Base-by-base conservation (phyloP, 2,797 vertebrate species). In the Sebastes aleutianus region DNA sequence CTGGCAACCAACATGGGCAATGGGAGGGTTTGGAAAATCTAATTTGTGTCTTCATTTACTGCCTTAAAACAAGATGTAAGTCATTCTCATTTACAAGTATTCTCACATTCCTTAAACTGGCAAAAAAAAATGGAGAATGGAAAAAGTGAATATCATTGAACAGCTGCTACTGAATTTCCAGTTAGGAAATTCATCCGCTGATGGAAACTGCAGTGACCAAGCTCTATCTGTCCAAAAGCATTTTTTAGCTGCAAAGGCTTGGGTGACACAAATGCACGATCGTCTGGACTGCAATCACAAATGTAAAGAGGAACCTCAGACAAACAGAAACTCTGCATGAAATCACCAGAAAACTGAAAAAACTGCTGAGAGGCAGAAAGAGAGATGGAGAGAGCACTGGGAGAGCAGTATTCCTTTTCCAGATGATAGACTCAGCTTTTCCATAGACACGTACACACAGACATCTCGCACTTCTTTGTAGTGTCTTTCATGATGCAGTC, bases 371-470 rank as follows among this genome's bases (percentile, higher is more conserved):
- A 81, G 72, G 67, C 76, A 82, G 74, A 89, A 85, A 85, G 83
- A 76, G 70, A 84, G 77, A 78, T 50, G 69, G 82, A 79, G 85
- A 36, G 74, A 78, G 78, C 43, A 26, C 22, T 67, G 66, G 65
- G 82, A 85, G 65, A 81, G 88, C 62, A 78, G 85, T 89, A 94
- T 93, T 92, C 87, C 75, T 94, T 93, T 91, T 90, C 87, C 92
- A 95, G 93, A 95, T 86, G 88, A 92, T 78, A 69, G 61, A 39
- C 83, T 94, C 89, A 95, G 81, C 80, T 93, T 95, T 95, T 94
- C 94, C 94, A 91, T 58, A 62, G 80, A 87, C 87, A 84, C 54
- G 78, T 66, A 43, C 59, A 71, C 67, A 71, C 63, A 72, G 66
- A 80, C 84, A 85, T 70, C 20, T 82, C 70, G 80, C 79, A 80